Evolutionary conservation across 2,797 vertebrate species (phyloP).

Genomic region (Aeoliscus strigatus): DNA sequence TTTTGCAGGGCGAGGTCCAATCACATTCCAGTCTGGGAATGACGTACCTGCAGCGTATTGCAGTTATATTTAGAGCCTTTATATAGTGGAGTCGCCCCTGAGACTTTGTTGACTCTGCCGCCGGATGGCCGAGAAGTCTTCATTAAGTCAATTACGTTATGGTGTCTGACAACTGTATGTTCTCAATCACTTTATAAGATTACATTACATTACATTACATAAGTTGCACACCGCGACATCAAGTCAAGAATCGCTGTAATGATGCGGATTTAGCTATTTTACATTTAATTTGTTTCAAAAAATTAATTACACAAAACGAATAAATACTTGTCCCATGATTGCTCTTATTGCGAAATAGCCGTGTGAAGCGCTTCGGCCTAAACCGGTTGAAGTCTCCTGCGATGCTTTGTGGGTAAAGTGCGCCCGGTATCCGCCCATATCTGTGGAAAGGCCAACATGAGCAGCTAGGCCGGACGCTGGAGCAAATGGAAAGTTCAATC

Average conservation of each 20-base stretch:
- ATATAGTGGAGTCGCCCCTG: slow-evolving; percentile 75
- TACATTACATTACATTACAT: too few relatives aligned
- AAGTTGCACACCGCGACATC: too few relatives aligned
- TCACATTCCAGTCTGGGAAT: slow-evolving; percentile 63
- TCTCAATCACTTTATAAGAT: too few relatives aligned
- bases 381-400: slow-evolving; percentile 62
- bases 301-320: too few relatives aligned
- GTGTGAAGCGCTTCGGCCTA: slow-evolving; percentile 25
- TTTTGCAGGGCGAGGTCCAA: slow-evolving; percentile 67
- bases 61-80: slow-evolving; percentile 85
- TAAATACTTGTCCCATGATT: too few relatives aligned
- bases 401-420: slow-evolving; percentile 75
- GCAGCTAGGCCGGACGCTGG: slow-evolving; percentile 66
- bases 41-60: slow-evolving; percentile 67
- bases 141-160: slow-evolving; percentile 15
- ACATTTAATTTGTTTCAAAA: too few relatives aligned
- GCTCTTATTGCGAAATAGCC: slow-evolving; percentile 26
- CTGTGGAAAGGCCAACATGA: slow-evolving; percentile 69
- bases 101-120: slow-evolving; percentile 61
- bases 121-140: slow-evolving; percentile 21
- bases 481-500: slow-evolving; percentile 74
- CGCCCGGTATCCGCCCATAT: slow-evolving; percentile 79
- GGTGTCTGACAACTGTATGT: too few relatives aligned
- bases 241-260: too few relatives aligned
- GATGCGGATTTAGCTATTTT: too few relatives aligned